Evolutionary conservation across 2,113 vertebrate species (phyloP).

Genomic region (Regulus satrapa): DNA sequence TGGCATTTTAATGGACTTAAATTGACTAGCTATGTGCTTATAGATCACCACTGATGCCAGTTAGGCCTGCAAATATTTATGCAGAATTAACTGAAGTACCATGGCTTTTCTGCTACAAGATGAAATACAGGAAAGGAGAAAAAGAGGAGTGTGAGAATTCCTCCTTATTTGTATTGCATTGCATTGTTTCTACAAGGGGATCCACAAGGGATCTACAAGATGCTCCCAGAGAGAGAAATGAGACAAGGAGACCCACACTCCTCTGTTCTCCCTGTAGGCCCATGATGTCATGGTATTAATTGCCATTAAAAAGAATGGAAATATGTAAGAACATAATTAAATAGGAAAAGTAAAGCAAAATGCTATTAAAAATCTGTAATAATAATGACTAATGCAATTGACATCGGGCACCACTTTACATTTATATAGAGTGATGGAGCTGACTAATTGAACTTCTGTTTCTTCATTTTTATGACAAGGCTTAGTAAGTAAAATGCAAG

Average conservation of each 20-base stretch:
- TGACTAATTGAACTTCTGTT: slow-evolving; percentile 35
- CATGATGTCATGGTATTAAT: not conserved
- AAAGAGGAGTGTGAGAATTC: not conserved
- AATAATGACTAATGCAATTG: slow-evolving; percentile 2
- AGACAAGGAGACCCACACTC: not conserved
- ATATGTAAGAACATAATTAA: not conserved
- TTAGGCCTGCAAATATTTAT: not conserved
- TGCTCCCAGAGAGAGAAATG: not conserved
- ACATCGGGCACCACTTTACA: slow-evolving; percentile 20
- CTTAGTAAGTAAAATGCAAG: slow-evolving; percentile 9
- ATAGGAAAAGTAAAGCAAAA: slow-evolving; percentile 12
- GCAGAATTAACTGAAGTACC: not conserved
- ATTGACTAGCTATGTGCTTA: not conserved
- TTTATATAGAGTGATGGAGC: not conserved
- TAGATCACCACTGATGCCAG: not conserved
- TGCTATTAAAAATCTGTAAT: not conserved
- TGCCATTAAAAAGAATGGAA: not conserved
- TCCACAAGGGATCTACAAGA: not conserved
- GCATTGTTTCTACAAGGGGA: not conserved
- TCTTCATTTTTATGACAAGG: slow-evolving; percentile 4
- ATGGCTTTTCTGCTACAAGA: not conserved
- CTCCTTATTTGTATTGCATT: not conserved
- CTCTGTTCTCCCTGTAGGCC: not conserved
- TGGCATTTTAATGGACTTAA: not conserved
- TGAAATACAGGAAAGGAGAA: not conserved